Base-by-base conservation (phyloP, 2,888 invertebrate genomes). In the Callyntrura sp. region DNA sequence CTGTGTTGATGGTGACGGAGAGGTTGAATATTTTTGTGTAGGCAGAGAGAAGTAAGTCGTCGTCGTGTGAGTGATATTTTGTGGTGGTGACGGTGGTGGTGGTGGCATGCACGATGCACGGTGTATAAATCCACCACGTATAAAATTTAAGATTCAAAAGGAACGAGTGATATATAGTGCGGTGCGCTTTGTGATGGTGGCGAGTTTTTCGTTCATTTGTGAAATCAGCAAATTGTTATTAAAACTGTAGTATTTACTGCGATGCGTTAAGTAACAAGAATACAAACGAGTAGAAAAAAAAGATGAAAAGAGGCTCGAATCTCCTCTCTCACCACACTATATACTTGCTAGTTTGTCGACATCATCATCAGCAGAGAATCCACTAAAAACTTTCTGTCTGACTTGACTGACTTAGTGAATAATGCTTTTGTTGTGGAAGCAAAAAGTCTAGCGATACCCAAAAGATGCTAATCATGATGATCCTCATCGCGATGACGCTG, bases 171-270 rank as follows among this genome's bases (percentile, higher is more conserved):
- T 85, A 85, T 73, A 90, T 79, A 25, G 85, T 81, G 90, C 85
- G 82, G 85, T 85, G 55, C 35, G 85, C 85, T 85, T 81, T 85
- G 76, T 88, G 68, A 45, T 70, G 60, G 43, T 73, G 82, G 55
- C 73, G 84, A 55, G 51, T 73, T 90, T 81, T 81, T 85, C n/a
- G 90, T 28, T 85, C 85, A 85, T 90, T 90, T 81, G 82, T 81
- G 85, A 90, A 90, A 85, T 90, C 85, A 85, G 81, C 90, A 82
- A 85, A 90, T 90, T 86, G 86, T 78, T 85, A 85, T 90, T 90
- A 81, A 85, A 85, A 90, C 85, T 85, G 68, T 65, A 55, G 83
- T 89, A 78, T 73, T 87, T 55, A 78, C 25, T 23, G 8, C 25
- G 25, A 55, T 78, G 1, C 35, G 12, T 60, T 43, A 79, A 85